A percentile compares a stretch with the other conserved stretches of the same genome.
phyloP scores from a whole-genome alignment of 2,888 invertebrate genomes.

The Cheilosia scutellata region DNA sequence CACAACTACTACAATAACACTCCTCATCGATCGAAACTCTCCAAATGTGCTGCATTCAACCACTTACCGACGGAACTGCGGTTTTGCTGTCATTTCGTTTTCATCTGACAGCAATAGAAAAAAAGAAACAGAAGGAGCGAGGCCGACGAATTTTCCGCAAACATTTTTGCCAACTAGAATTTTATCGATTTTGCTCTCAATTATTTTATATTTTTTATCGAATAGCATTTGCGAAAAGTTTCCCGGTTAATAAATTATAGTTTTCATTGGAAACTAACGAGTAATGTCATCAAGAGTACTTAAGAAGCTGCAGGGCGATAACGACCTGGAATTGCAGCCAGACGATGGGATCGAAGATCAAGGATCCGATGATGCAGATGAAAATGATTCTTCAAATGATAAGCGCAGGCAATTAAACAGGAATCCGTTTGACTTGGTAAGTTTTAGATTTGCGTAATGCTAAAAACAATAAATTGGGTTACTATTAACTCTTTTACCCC shows the following conservation, averaged over 20 bases:
- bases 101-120: slow-evolving; percentile 52
- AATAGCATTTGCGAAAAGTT: slow-evolving; percentile 13
- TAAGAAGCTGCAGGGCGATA: slow-evolving; percentile 87
- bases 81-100: slow-evolving; percentile 11
- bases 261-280: not conserved
- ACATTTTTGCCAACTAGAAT: slow-evolving; percentile 49
- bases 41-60: not conserved
- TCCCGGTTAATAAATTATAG: not conserved
- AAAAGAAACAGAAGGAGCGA: slow-evolving; percentile 52
- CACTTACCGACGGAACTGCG: slow-evolving; percentile 16
- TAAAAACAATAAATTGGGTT: not conserved
- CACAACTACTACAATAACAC: not conserved
- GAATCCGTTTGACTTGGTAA: slow-evolving; percentile 90
- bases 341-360: slow-evolving; percentile 83
- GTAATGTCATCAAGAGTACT: slow-evolving; percentile 88
- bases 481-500: not conserved
- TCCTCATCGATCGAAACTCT: not conserved
- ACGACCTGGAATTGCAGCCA: slow-evolving; percentile 82
- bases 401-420: slow-evolving; percentile 87
- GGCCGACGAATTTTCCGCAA: slow-evolving; percentile 55
- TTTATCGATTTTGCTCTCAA: slow-evolving; percentile 66
- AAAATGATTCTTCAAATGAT: slow-evolving; percentile 85
- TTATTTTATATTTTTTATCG: slow-evolving; percentile 38
- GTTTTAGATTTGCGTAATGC: slow-evolving; percentile 75
- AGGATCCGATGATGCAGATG: slow-evolving; percentile 83